These are phyloP conservation scores for Epizoanthus illoricatus DNA, from an alignment of 92 coral and sea anemone species.

Conservation along the genomic window DNA sequence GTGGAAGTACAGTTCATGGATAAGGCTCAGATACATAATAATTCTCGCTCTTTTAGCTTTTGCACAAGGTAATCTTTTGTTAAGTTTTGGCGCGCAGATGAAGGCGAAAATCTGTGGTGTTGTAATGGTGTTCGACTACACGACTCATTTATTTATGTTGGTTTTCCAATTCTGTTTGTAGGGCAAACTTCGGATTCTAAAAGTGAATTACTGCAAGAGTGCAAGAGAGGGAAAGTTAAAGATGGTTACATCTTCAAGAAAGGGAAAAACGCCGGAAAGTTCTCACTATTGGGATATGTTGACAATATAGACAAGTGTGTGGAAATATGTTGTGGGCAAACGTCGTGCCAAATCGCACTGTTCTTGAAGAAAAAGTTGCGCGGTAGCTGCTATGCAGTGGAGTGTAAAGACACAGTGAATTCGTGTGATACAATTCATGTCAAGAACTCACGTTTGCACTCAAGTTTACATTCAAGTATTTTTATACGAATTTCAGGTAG, in stretches of 20 bases:
- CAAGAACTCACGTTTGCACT: conserved; percentile 19
- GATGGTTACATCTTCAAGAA: conserved; percentile 70
- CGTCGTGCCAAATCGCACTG: conserved; percentile 64
- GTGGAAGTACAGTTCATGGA: conserved; percentile 33
- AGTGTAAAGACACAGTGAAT: conserved; percentile 56
- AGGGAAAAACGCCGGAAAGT: conserved; percentile 82
- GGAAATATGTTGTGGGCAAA: conserved; percentile 70
- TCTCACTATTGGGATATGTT: conserved; percentile 57
- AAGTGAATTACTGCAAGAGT: conserved; percentile 47
- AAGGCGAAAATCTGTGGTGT: not conserved
- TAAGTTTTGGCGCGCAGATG: not conserved
- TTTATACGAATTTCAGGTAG: conserved; percentile 55
- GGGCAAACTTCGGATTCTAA: conserved; percentile 32
- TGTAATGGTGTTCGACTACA: conserved; percentile 16
- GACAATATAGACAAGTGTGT: conserved; percentile 62
- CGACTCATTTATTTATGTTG: not conserved
- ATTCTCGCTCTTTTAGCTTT: conserved; percentile 20
- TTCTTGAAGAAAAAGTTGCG: conserved; percentile 45
- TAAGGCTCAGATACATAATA: conserved; percentile 25
- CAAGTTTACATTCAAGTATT: conserved; percentile 49
- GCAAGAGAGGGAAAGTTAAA: conserved; percentile 52
- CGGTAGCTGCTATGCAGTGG: conserved; percentile 81
- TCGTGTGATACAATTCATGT: conserved; percentile 26
- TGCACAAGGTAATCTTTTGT: conserved; percentile 33
- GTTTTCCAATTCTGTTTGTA: conserved; percentile 22